phyloP scores from a whole-genome alignment of 2,888 invertebrate species.

The Stenodema calcarata region DNA sequence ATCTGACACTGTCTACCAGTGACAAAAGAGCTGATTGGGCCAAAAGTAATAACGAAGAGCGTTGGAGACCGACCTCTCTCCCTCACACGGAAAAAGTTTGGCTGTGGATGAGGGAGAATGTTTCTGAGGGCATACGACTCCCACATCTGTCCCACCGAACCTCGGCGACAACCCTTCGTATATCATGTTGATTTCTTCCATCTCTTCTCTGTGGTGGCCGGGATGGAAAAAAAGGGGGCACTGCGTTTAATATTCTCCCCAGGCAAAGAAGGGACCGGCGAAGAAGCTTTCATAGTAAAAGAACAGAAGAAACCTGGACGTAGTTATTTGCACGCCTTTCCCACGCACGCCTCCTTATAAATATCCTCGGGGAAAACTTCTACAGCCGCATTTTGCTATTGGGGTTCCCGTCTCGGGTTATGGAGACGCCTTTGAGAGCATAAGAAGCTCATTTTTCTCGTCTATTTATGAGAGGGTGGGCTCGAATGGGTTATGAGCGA shows the following conservation, averaged over 20 bases:
- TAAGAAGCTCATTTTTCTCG: slow-evolving; percentile 7
- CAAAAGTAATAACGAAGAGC: slow-evolving; percentile 1
- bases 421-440: background rate
- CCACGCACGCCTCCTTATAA: slow-evolving; percentile 36
- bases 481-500: background rate
- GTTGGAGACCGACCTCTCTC: background rate
- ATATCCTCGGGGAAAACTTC: slow-evolving; percentile 21
- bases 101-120: background rate
- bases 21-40: slow-evolving; percentile 8
- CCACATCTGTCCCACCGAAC: slow-evolving; percentile 20
- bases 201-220: background rate
- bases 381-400: slow-evolving; percentile 13
- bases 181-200: slow-evolving; percentile 38
- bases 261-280: background rate
- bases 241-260: slow-evolving; percentile 41
- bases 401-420: background rate
- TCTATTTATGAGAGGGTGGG: slow-evolving; percentile 1
- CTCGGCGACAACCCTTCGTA: slow-evolving; percentile 22
- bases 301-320: slow-evolving; percentile 33
- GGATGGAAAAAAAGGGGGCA: background rate
- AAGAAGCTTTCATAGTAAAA: slow-evolving; percentile 3
- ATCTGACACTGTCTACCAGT: background rate
- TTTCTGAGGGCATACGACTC: background rate
- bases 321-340: slow-evolving; percentile 43
- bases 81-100: slow-evolving; percentile 3